A percentile compares a stretch with the other conserved stretches of the same genome.
Evolutionary conservation across 2,797 vertebrate species (phyloP).

Genomic region (Gymnopithys bicolor): DNA sequence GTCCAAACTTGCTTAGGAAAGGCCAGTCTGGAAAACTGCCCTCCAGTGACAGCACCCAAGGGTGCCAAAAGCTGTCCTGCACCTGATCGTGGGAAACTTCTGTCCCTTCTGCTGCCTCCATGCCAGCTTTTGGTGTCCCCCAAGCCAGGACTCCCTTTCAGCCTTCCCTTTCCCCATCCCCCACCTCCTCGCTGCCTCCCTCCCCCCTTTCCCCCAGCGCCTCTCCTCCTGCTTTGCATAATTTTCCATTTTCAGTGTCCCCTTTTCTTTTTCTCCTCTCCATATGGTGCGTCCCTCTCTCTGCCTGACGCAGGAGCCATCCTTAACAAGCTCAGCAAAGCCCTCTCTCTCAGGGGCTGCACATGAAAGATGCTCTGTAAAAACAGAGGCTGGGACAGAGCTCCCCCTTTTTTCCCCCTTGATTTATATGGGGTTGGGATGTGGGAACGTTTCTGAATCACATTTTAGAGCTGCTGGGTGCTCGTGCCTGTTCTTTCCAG

Average conservation of each 20-base stretch:
- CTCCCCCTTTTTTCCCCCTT: not conserved
- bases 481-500: slow-evolving; percentile 25
- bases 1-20: not conserved
- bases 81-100: not conserved
- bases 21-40: not conserved
- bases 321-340: slow-evolving; percentile 69
- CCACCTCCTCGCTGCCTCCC: slow-evolving; percentile 29
- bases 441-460: slow-evolving; percentile 62
- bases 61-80: not conserved
- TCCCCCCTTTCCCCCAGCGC: slow-evolving; percentile 42
- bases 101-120: not conserved
- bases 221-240: slow-evolving; percentile 67
- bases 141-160: slow-evolving; percentile 19
- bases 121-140: slow-evolving; percentile 24
- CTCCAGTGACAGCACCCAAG: not conserved
- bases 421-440: slow-evolving; percentile 68
- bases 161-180: slow-evolving; percentile 47
- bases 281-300: slow-evolving; percentile 69
- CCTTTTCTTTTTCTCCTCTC: slow-evolving; percentile 70
- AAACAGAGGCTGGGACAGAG: slow-evolving; percentile 43
- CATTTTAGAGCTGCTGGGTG: slow-evolving; percentile 32
- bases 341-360: slow-evolving; percentile 62
- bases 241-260: slow-evolving; percentile 74
- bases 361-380: slow-evolving; percentile 69
- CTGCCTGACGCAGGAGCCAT: slow-evolving; percentile 61